A percentile compares a stretch with the other conserved stretches of the same genome.
phyloP scores from a whole-genome alignment of 2,113 vertebrate genomes.

The Nycticorax nycticorax region DNA sequence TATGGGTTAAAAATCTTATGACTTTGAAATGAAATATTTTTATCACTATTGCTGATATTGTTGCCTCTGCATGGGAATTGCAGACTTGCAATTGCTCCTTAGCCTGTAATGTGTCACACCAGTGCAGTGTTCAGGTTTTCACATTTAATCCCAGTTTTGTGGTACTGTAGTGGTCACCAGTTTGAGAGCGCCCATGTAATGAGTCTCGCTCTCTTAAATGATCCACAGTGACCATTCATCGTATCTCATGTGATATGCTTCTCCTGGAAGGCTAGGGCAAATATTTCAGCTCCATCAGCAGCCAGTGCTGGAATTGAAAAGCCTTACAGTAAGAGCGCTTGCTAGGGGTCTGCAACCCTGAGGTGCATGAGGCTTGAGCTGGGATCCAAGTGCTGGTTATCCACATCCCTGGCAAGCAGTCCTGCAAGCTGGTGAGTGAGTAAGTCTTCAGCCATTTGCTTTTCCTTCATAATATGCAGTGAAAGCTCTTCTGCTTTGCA shows the following conservation, averaged over 20 bases:
- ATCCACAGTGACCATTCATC: background rate
- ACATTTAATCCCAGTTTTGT: background rate
- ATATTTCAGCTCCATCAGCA: background rate
- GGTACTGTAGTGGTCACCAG: background rate
- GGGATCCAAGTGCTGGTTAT: background rate
- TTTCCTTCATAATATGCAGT: background rate
- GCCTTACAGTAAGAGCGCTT: background rate
- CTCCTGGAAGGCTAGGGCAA: background rate
- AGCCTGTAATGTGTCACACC: background rate
- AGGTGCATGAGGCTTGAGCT: background rate
- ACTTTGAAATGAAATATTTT: background rate
- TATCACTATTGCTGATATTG: rapidly evolving
- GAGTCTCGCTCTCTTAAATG: background rate
- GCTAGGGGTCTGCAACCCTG: background rate
- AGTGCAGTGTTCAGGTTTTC: background rate
- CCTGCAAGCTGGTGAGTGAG: background rate
- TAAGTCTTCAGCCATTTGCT: background rate
- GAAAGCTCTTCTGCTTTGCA: background rate
- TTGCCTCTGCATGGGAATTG: background rate
- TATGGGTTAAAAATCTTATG: background rate
- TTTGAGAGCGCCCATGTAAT: background rate
- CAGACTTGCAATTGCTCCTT: background rate
- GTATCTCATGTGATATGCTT: background rate
- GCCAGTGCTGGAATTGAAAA: background rate
- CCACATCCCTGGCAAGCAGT: background rate